Base-by-base conservation (phyloP, 1,140 invertebrate genomes). In the Saxidomus purpurata region DNA sequence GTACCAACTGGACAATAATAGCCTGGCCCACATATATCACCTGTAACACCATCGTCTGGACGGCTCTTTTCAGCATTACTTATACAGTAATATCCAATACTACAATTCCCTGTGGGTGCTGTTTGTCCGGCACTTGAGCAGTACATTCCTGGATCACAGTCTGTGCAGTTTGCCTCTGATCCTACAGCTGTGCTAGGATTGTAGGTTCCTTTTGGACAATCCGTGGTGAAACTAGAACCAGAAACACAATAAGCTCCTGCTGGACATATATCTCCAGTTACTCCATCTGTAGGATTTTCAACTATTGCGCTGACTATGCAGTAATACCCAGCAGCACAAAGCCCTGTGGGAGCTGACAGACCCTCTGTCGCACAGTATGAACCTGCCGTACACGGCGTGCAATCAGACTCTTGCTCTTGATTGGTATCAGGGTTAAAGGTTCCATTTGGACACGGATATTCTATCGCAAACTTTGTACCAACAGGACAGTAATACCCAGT, bases 361-460 rank as follows among this genome's bases (percentile, higher is more conserved):
- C 93, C 92, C 47, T 31, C n/a, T 22, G 49, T 63, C 15, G 47
- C 90, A 91, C 93, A 94, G 86, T 93, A 94, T 77, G 89, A 59
- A 25, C 94, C 93, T 31, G 82, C 83, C 1, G 89, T 52, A 84
- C 94, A 94, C 19, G 38, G 83, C 3, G 92, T 93, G 80, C 94
- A 95, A 31, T 94, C 94, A 13, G 83, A 85, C 11, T 81, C 52
- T 28, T 47, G n/a, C 74, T 93, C 92, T 17, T 93, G 90, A 52
- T 90, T 63, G 13, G 85, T 91, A 34, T 82, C 55, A 59, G 92
- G 82, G 74, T 79, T 92, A 88, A 86, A 95, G 17, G 93, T 94
- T 52, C 95, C 94, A 87, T 92, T 92, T 6, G 93, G 94, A 87
- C 94, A 95, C 3, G 90, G 87, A 86, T 85, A 94, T 82, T 95